These are phyloP conservation scores for Graphium colonna DNA, from an alignment of 2,888 invertebrate species.

Conservation along the genomic window DNA sequence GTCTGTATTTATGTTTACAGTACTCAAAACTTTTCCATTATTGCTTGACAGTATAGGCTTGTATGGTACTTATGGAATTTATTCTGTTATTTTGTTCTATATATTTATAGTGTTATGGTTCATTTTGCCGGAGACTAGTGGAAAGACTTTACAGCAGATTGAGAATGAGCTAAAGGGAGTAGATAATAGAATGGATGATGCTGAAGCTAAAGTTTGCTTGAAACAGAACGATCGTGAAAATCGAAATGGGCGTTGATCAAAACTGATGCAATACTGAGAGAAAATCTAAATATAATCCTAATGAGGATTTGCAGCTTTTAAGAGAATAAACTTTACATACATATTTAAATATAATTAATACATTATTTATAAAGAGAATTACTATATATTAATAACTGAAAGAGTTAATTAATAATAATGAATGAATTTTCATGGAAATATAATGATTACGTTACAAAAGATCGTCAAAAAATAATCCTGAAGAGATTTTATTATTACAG, in stretches of 20 bases:
- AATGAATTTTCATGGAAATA: no score
- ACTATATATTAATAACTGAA: no score
- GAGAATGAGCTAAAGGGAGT: slow-evolving; percentile 56
- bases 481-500: no score
- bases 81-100: slow-evolving; percentile 46
- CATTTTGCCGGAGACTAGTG: slow-evolving; percentile 58
- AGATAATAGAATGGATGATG: background rate
- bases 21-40: slow-evolving; percentile 49
- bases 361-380: no score
- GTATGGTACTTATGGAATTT: slow-evolving; percentile 50
- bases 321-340: no score
- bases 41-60: slow-evolving; percentile 47
- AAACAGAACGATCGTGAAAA: background rate
- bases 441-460: no score
- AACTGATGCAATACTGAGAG: no score
- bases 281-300: no score
- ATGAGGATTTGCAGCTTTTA: no score
- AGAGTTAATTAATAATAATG: no score
- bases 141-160: slow-evolving; percentile 57
- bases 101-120: slow-evolving; percentile 46
- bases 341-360: no score
- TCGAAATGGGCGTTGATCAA: background rate
- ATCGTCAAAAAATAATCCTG: no score
- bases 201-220: slow-evolving; percentile 2
- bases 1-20: slow-evolving; percentile 50